Percentiles rank a stretch among this genome's conserved stretches.
Conservation (phyloP, 2,113 vertebrate species). For the Oceanites oceanicus region DNA sequence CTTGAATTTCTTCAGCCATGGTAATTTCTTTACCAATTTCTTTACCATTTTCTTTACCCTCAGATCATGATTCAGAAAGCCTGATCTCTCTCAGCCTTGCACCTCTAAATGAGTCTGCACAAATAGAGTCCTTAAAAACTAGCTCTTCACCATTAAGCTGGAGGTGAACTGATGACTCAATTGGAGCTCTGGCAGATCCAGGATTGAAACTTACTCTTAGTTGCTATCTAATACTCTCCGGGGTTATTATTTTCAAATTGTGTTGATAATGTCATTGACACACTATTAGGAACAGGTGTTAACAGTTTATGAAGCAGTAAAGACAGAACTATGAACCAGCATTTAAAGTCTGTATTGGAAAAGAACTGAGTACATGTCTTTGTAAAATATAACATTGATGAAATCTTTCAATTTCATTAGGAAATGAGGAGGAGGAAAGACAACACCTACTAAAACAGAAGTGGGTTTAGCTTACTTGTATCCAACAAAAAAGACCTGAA, state of each 20-base stretch:
- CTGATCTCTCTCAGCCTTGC: neutral
- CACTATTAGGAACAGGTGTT: neutral
- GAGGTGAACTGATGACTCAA: neutral
- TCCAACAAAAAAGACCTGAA: neutral
- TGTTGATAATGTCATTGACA: neutral
- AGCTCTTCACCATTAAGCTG: neutral
- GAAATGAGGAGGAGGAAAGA: neutral
- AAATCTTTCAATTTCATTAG: neutral
- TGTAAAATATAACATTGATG: neutral
- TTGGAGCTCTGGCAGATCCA: neutral
- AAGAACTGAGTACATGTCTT: neutral
- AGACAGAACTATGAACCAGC: neutral
- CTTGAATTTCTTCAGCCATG: neutral
- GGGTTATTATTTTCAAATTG: neutral
- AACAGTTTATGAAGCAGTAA: neutral
- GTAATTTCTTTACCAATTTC: too few species aligned
- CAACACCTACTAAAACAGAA: neutral
- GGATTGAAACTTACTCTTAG: neutral
- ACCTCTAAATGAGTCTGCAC: neutral
- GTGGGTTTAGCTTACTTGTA: neutral
- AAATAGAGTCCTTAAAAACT: neutral
- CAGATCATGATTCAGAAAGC: neutral
- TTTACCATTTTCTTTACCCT: neutral
- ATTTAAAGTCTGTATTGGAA: neutral
- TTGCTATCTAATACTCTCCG: neutral